Conservation (phyloP, 2,888 invertebrate genomes). For the Lycaena phlaeas region DNA sequence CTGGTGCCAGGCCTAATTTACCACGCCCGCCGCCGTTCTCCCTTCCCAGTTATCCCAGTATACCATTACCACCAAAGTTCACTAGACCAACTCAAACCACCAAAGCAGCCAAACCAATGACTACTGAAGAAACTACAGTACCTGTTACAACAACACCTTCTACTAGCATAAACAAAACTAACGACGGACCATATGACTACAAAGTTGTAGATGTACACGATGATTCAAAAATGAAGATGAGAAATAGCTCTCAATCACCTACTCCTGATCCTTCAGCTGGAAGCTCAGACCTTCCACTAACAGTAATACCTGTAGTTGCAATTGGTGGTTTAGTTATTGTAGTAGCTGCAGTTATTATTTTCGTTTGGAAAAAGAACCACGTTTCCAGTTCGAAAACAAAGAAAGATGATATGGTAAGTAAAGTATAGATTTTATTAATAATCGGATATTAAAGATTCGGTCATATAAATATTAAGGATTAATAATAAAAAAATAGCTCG, state of each 20-base stretch:
- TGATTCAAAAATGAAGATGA: conserved; percentile 22
- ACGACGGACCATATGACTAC: conserved; percentile 32
- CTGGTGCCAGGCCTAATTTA: conserved; percentile 34
- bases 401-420: conserved; percentile 82
- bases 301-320: conserved; percentile 80
- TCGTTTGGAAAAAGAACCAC: conserved; percentile 79
- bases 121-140: conserved; percentile 36
- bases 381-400: conserved; percentile 77
- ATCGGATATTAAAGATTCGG: no score
- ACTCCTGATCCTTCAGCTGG: conserved; percentile 45
- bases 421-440: background rate
- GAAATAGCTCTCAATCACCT: conserved; percentile 30
- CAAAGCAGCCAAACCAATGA: conserved; percentile 38
- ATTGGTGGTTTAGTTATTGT: conserved; percentile 80
- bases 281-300: conserved; percentile 65
- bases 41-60: conserved; percentile 29
- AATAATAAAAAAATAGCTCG: no score
- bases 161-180: conserved; percentile 32
- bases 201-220: conserved; percentile 26
- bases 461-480: no score
- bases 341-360: conserved; percentile 77
- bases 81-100: conserved; percentile 35
- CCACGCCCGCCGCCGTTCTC: conserved; percentile 41
- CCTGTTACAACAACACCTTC: conserved; percentile 41
- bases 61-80: conserved; percentile 29